Evolutionary conservation across 2,888 invertebrate genomes (phyloP).

Genomic region (Tinea trinotella): DNA sequence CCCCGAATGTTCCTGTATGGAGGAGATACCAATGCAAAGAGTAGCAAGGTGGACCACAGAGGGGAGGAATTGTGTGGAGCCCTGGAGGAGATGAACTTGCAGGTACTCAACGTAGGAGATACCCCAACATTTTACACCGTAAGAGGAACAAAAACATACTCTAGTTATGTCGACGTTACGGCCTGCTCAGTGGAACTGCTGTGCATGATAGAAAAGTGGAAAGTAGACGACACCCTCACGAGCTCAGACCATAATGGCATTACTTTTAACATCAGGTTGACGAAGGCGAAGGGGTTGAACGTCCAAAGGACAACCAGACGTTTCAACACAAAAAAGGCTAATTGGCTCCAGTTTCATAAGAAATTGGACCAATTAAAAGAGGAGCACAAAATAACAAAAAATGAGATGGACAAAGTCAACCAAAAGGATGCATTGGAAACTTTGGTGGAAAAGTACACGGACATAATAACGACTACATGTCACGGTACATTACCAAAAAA

Average conservation of each 20-base stretch:
- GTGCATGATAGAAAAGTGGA: no score
- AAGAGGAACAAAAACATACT: neutral
- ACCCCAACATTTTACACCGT: constrained; percentile 20
- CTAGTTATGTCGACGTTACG: neutral
- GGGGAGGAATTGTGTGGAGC: constrained; percentile 20
- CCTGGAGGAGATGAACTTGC: constrained; percentile 2
- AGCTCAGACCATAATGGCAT: constrained; percentile 24
- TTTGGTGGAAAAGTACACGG: constrained; percentile 19
- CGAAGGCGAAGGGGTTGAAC: constrained; percentile 22
- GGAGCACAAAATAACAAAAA: no score
- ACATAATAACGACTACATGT: no score
- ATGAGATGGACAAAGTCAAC: no score
- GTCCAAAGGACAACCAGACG: no score
- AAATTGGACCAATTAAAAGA: no score
- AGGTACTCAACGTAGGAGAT: constrained; percentile 25
- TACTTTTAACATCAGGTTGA: no score
- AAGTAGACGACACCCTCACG: constrained; percentile 17
- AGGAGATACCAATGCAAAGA: constrained; percentile 21
- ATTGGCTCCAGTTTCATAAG: no score
- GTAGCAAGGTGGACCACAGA: constrained; percentile 20
- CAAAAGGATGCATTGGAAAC: no score
- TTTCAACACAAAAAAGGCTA: no score
- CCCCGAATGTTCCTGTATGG: constrained; percentile 16
- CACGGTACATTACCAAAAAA: no score
- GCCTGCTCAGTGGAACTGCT: neutral